phyloP scores from a whole-genome alignment of 2,888 invertebrate genomes.

The Monopis laevigella region DNA sequence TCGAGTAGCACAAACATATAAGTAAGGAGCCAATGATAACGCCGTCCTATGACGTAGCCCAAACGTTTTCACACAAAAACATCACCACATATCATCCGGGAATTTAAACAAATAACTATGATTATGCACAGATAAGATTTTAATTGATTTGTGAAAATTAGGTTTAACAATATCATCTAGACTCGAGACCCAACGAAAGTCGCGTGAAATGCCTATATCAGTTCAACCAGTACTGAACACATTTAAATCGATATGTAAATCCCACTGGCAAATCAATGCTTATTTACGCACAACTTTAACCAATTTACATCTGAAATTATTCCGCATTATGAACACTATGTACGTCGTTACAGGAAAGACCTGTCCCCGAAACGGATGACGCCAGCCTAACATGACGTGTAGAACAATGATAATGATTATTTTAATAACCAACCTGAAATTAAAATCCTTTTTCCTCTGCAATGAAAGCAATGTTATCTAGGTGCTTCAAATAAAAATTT shows the following conservation, averaged over 20 bases:
- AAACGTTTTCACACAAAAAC: conserved; percentile 52
- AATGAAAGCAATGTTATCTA: too few species aligned
- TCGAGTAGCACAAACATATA: conserved; percentile 61
- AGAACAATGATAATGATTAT: neutral
- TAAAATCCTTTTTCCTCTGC: too few species aligned
- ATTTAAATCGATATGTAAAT: conserved; percentile 58
- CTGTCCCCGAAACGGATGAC: neutral
- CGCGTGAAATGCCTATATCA: conserved; percentile 25
- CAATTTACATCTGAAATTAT: conserved; percentile 45
- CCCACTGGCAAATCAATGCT: conserved; percentile 39
- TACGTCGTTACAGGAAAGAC: neutral
- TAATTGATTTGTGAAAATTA: neutral
- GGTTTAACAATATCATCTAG: neutral
- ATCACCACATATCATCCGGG: conserved; percentile 37
- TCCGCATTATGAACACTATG: conserved; percentile 31
- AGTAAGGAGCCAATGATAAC: conserved; percentile 58
- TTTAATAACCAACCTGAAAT: too few species aligned
- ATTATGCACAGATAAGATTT: conserved; percentile 27
- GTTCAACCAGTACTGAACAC: conserved; percentile 38
- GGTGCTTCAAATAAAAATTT: too few species aligned
- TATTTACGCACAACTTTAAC: conserved; percentile 39
- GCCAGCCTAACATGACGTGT: neutral
- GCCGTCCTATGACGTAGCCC: conserved; percentile 52
- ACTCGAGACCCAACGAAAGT: neutral
- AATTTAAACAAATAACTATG: conserved; percentile 43